A percentile compares a stretch with the other conserved stretches of the same genome.
Evolutionary conservation across 2,888 invertebrate genomes (phyloP).

Genomic region (Lucinisca nassula): DNA sequence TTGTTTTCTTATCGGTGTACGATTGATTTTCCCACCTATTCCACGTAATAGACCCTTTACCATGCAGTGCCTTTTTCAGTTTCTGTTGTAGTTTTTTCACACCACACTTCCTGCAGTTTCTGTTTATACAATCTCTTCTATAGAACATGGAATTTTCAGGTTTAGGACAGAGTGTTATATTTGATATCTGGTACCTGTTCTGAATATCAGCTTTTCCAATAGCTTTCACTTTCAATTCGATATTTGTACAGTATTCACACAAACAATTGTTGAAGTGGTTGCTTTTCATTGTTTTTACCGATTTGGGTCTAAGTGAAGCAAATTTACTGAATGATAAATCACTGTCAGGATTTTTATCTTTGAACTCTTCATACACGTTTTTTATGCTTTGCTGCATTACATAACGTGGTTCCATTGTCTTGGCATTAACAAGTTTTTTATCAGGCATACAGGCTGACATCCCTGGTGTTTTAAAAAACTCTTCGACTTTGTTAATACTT

Average conservation of each 20-base stretch:
- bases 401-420: background rate
- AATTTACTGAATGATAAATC: background rate
- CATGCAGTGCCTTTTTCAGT: no score
- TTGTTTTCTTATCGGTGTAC: no score
- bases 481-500: no score
- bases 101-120: no score
- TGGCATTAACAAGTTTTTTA: background rate
- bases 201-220: background rate
- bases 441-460: background rate
- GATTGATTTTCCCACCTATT: no score
- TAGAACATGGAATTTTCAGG: background rate
- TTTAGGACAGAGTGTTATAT: background rate
- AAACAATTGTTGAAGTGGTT: background rate
- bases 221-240: background rate
- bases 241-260: conserved; percentile 9
- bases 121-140: no score
- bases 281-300: background rate
- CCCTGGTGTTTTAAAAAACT: no score
- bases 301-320: background rate
- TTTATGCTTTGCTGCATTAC: background rate
- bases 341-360: background rate
- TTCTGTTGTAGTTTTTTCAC: no score
- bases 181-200: background rate
- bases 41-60: no score
- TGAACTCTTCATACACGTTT: background rate